These are phyloP conservation scores for Nasonia longicornis DNA, from an alignment of 1,140 invertebrate species.

Conservation along the genomic window DNA sequence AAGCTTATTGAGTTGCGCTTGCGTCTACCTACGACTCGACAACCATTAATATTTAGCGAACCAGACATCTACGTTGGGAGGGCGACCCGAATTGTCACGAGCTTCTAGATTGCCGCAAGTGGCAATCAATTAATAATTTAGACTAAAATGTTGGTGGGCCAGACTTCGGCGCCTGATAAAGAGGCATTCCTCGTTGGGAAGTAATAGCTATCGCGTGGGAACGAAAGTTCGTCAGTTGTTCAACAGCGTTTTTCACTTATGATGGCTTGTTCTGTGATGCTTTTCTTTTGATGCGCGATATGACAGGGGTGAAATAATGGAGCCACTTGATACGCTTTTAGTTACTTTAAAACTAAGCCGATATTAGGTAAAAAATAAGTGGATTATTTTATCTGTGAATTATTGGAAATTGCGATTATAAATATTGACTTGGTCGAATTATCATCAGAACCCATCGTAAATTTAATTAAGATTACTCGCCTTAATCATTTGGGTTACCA, in stretches of 20 bases:
- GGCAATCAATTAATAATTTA: slow-evolving; percentile 42
- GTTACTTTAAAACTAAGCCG: not conserved
- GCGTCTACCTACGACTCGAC: not conserved
- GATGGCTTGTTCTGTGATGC: no score
- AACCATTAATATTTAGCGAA: slow-evolving; percentile 11
- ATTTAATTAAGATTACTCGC: no score
- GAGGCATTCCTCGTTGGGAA: not conserved
- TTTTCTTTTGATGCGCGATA: no score
- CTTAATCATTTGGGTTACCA: no score
- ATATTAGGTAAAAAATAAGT: no score
- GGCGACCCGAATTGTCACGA: not conserved
- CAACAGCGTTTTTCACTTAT: no score
- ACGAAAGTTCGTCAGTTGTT: not conserved
- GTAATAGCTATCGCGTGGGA: not conserved
- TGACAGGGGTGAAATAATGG: no score
- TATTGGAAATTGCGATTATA: no score
- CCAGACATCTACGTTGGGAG: not conserved
- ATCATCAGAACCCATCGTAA: no score
- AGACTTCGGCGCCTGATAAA: not conserved
- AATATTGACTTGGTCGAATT: no score
- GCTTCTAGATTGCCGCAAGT: slow-evolving; percentile 29
- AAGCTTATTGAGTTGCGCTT: slow-evolving; percentile 6
- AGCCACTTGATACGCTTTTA: no score
- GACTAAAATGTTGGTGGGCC: not conserved
- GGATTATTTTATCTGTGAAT: no score